Conservation (phyloP, 2,888 invertebrate species). For the Chouioia cunea region DNA sequence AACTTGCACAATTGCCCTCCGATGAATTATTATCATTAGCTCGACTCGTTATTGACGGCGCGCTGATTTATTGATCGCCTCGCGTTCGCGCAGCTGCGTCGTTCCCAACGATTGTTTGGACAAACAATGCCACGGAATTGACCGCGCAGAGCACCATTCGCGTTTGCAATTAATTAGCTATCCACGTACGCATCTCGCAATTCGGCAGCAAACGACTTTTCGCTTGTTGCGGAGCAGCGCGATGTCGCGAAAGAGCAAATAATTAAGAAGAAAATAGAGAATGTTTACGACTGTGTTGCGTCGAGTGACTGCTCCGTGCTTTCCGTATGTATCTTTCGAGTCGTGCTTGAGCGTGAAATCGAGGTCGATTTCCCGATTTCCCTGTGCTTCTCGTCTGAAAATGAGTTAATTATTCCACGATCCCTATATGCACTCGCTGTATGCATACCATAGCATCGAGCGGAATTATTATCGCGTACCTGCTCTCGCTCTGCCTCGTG, state of each 20-base stretch:
- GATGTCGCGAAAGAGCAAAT: background rate
- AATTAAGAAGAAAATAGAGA: slow-evolving; percentile 7
- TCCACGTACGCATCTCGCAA: background rate
- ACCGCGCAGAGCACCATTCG: background rate
- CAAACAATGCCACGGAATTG: background rate
- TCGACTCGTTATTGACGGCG: background rate
- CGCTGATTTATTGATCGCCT: slow-evolving; percentile 24
- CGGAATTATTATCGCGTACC: slow-evolving; percentile 22
- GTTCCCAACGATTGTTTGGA: slow-evolving; percentile 6
- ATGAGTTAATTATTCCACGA: slow-evolving; percentile 43
- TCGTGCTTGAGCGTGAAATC: slow-evolving; percentile 16
- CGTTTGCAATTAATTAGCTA: background rate
- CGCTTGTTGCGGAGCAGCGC: slow-evolving; percentile 7
- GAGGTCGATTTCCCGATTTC: slow-evolving; percentile 36
- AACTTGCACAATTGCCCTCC: slow-evolving; percentile 19
- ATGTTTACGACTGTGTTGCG: slow-evolving; percentile 24
- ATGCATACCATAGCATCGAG: background rate
- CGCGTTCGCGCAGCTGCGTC: slow-evolving; percentile 5
- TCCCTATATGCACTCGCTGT: too few species aligned
- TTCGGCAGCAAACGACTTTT: background rate
- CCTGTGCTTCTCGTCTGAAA: slow-evolving; percentile 12
- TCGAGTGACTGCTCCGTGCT: slow-evolving; percentile 7
- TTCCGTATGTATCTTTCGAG: too few species aligned
- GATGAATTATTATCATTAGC: slow-evolving; percentile 36
- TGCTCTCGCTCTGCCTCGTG: background rate